Percentiles rank a stretch among this genome's conserved stretches.
These are phyloP conservation scores for Hypsopygia costalis DNA, from an alignment of 2,888 invertebrate species.

Conservation along the genomic window DNA sequence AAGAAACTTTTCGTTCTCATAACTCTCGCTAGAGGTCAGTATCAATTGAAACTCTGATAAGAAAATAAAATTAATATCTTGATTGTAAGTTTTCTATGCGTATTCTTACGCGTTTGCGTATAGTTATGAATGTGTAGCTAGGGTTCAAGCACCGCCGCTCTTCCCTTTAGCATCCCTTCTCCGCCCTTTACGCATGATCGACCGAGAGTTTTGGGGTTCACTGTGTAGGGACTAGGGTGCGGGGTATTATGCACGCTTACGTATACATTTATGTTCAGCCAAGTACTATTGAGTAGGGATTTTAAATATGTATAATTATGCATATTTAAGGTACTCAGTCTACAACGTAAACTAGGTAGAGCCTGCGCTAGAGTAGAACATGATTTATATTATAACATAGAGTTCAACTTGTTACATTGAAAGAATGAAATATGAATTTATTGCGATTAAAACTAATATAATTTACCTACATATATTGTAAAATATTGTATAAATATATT, in stretches of 20 bases:
- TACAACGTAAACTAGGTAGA: no score
- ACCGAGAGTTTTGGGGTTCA: constrained; percentile 77
- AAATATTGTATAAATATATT: no score
- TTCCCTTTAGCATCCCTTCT: constrained; percentile 79
- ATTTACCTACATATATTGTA: no score
- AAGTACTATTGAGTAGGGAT: background rate
- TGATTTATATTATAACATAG: no score
- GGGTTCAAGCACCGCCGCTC: constrained; percentile 73
- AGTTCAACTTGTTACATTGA: no score
- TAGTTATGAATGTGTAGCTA: constrained; percentile 39
- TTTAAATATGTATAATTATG: no score
- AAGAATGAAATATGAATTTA: no score
- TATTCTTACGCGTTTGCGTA: constrained; percentile 11
- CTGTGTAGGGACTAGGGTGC: constrained; percentile 61
- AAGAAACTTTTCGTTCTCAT: constrained; percentile 73
- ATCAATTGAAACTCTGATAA: constrained; percentile 28
- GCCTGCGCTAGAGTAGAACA: no score
- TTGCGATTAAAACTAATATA: no score
- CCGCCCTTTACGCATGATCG: constrained; percentile 80
- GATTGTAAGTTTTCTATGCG: background rate
- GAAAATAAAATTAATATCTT: constrained; percentile 10
- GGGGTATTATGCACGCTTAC: constrained; percentile 36
- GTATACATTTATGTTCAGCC: constrained; percentile 12
- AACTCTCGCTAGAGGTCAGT: constrained; percentile 78
- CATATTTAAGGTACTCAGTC: no score